Base-by-base conservation (phyloP, 2,797 vertebrate species). In the Menidia menidia region DNA sequence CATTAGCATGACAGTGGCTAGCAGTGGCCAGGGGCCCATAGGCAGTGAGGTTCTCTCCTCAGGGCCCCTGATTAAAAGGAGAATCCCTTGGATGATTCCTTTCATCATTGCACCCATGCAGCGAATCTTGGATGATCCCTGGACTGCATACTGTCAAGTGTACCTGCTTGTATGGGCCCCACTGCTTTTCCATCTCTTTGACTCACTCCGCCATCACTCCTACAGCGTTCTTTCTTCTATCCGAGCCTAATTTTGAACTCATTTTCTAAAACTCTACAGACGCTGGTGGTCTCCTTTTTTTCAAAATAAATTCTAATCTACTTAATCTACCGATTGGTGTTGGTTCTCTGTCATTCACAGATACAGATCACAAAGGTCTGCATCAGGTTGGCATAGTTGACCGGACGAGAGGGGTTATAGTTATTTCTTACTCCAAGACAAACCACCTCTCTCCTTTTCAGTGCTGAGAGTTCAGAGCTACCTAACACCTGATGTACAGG, bases 1-100 rank as follows among this genome's bases (percentile, higher is more conserved):
- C 91, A 94, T 95, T 94, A 93, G 89, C 93, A 94, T 94, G 90
- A 94, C 92, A 94, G 90, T 93, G 87, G 90, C 88, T 87, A 82
- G 86, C 81, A 78, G 82, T 59, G 68, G 86, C 87, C 80, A 84
- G 85, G 83, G 88, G 90, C 82, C 89, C 84, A 79, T 80, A 66
- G 82, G 84, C 89, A 84, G 85, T 84, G 68, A 77, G 88, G 84
- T 80, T 84, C 82, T 89, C 88, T 92, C 92, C 82, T 92, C 80
- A 42, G 92, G 91, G 89, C 88, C 90, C 88, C 92, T 93, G 93
- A 93, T 94, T 93, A 94, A 93, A 94, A 89, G 90, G 80, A 83
- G 86, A 87, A 92, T 90, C 88, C 91, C 87, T 88, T 86, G 77
- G 84, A 93, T 54, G 71, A 83, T 86, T 85, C 87, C 87, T 94